Base-by-base conservation (phyloP, 2,113 vertebrate species). In the Phoenicopterus ruber region DNA sequence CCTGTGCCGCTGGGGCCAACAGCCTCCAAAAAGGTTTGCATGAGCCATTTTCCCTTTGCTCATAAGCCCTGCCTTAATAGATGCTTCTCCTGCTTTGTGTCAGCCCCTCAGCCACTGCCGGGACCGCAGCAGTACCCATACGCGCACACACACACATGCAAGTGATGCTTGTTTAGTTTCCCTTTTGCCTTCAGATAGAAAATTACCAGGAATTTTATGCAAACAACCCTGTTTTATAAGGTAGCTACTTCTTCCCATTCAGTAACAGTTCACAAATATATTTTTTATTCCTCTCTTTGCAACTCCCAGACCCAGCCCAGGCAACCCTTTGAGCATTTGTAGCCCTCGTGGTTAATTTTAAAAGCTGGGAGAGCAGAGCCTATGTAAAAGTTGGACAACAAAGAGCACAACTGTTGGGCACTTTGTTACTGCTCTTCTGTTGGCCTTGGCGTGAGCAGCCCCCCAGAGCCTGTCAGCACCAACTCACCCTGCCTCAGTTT, bases 91-190 rank as follows among this genome's bases (percentile, higher is more conserved):
- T 66, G 25, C 38, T 34, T 21, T n/a, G 57, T 22, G 42, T 15
- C 36, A 61, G 52, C 26, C 46, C 40, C 40, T 21, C n/a, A 16
- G 81, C 74, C 2, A 0, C 50, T 46, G 36, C 34, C 1, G 0
- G 16, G 26, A 31, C 32, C 4, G 2, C 5, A 5, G 22, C 7
- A 1, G 24, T 4, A 17, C 77, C 18, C 31, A 4, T 8, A 13
- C 21, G 19, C 7, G 4, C 28, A 8, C 8, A 7, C 22, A 11
- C 4, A 17, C 14, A 7, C 22, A 14, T 4, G 15, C 14, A 11
- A 2, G 3, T 4, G 26, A 20, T 44, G 40, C n/a, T 55, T 28
- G 6, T 47, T 36, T 31, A 22, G 36, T 31, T 61, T 67, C 17
- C 9, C 13, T 34, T 42, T 73, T 46, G 40, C 32, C 59, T 57